Percentiles rank a stretch among this genome's conserved stretches.
Conservation (phyloP, 2,113 vertebrate genomes). For the Malurus alboscapulatus region DNA sequence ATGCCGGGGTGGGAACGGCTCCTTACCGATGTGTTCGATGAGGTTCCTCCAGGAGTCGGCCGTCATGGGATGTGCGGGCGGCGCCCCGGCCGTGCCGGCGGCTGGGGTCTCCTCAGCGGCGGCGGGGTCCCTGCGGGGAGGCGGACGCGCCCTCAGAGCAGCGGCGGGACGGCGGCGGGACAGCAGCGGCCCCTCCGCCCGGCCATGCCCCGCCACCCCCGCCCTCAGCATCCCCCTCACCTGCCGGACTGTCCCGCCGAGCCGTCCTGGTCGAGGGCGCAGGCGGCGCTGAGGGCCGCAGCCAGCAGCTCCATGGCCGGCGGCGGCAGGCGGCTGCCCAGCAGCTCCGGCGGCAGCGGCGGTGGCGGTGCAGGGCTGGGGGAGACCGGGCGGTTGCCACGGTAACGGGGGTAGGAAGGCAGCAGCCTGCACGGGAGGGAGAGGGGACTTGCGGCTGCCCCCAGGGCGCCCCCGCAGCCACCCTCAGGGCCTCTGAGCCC, state of each 20-base stretch:
- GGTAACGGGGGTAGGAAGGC: conserved; percentile 70
- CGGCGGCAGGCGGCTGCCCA: conserved; percentile 17
- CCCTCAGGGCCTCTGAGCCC: background rate
- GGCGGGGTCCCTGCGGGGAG: conserved; percentile 46
- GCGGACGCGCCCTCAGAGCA: background rate
- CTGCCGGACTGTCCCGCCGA: conserved; percentile 59
- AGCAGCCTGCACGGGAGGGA: conserved; percentile 58
- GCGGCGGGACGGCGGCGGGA: background rate
- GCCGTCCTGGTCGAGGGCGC: conserved; percentile 74
- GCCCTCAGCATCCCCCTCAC: conserved; percentile 19
- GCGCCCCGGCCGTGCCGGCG: conserved; percentile 53
- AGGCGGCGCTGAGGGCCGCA: conserved; percentile 75
- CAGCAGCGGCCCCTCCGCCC: background rate
- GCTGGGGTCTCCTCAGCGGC: conserved; percentile 64
- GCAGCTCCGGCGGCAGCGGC: conserved; percentile 43
- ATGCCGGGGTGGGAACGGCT: background rate
- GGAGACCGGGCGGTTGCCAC: conserved; percentile 70
- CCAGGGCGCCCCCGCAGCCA: background rate
- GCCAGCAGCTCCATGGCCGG: conserved; percentile 74
- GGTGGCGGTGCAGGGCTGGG: conserved; percentile 48
- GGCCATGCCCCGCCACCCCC: background rate
- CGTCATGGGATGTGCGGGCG: conserved; percentile 73
- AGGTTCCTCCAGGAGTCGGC: conserved; percentile 78
- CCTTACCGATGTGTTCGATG: conserved; percentile 79
- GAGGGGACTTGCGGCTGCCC: background rate